Base-by-base conservation (phyloP, 1,140 invertebrate species). In the Eufriesea mexicana region DNA sequence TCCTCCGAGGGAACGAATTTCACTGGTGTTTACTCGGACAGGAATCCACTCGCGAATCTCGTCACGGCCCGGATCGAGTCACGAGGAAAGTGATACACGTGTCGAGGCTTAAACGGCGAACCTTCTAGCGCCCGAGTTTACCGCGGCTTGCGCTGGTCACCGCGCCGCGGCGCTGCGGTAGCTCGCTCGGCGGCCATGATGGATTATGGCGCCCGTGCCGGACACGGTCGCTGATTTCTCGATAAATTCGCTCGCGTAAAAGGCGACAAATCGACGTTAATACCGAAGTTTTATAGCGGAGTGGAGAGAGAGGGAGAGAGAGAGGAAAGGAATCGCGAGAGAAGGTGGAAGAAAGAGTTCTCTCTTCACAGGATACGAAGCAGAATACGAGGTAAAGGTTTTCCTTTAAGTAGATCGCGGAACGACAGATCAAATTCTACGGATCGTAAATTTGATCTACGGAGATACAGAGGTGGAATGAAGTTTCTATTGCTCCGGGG, bases 1-100 rank as follows among this genome's bases (percentile, higher is more conserved):
- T 77, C 35, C 79, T 70, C 51, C 83, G 75, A 83, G 70, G 74
- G 77, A 87, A 86, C 86, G 85, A 86, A 87, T 76, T 76, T 28
- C 35, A 71, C 25, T 76, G 64, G 77, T 80, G 62, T 86, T 80
- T 87, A 83, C 74, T 35, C 61, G 28, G 55, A 5, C 49, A 35
- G 57, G 55, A 77, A 83, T 54, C 57, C 72, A 71, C 67, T 73
- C 54, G 85, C 35, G 28, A 86, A 81, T 87, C 85, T 51, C 47
- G 80, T 86, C 85, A 86, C 86, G 85, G 73, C 54, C 67, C 49
- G 83, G 77, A 84, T 87, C 82, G 86, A 86, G 82, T 77, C 76
- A 84, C 81, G 82, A 78, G 71, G 67, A 62, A 79, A 62, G 62
- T 61, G 57, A 76, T 86, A 86, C 84, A 78, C 68, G 85, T 62